A percentile compares a stretch with the other conserved stretches of the same genome.
Evolutionary conservation across 2,888 invertebrate species (phyloP).

Genomic region (Yponomeuta plumbellus): DNA sequence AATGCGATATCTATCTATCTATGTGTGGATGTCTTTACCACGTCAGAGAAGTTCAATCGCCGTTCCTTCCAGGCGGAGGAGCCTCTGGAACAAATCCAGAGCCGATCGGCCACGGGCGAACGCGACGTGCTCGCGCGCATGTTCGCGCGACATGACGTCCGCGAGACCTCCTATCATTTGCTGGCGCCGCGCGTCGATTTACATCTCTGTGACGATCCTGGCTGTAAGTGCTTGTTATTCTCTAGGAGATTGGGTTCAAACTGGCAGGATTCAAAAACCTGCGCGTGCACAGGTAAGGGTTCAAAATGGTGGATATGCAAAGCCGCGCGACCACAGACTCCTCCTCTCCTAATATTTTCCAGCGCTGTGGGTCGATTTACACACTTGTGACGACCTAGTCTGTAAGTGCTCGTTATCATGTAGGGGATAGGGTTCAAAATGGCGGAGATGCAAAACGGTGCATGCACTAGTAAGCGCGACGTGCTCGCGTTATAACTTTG

Average conservation of each 20-base stretch:
- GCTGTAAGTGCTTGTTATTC: constrained; percentile 73
- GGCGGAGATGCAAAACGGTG: no score
- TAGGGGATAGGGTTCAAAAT: no score
- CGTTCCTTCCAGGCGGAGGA: constrained; percentile 49
- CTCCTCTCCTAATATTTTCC: constrained; percentile 98
- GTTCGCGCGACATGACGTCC: constrained; percentile 93
- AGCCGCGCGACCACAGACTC: constrained; percentile 91
- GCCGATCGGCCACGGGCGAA: constrained; percentile 46
- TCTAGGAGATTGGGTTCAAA: no score
- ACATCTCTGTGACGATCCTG: constrained; percentile 97
- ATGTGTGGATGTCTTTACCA: no score
- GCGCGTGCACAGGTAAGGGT: constrained; percentile 47
- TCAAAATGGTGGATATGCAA: no score
- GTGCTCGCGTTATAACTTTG: no score
- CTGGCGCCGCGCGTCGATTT: constrained; percentile 94
- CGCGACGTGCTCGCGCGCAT: constrained; percentile 75
- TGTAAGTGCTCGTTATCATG: constrained; percentile 66
- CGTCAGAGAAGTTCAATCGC: background rate
- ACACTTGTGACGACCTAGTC: constrained; percentile 96
- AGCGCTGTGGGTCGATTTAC: constrained; percentile 94
- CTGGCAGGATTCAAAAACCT: no score
- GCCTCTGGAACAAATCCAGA: constrained; percentile 54
- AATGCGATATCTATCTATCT: no score
- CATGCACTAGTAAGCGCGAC: no score
- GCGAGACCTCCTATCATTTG: constrained; percentile 98